phyloP scores from a whole-genome alignment of 1,140 invertebrate genomes.

The Brachionus sp. region DNA sequence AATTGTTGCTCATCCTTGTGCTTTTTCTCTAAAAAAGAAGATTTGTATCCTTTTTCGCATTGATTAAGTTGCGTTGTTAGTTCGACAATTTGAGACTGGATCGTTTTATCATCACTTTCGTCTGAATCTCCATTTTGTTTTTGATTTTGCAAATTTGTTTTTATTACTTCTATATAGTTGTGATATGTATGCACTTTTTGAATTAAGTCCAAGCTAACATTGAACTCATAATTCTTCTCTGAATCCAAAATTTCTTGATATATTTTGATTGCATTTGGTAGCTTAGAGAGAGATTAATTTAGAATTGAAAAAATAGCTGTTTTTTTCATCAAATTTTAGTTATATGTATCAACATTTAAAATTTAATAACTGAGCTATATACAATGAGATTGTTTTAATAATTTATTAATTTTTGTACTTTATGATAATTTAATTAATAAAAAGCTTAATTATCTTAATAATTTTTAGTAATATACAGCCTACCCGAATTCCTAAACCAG shows the following conservation, averaged over 20 bases:
- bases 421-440: too few species aligned
- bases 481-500: too few species aligned
- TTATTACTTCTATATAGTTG: conserved; percentile 22
- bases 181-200: conserved; percentile 45
- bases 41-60: neutral
- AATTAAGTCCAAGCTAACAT: conserved; percentile 4
- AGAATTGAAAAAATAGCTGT: too few species aligned
- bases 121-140: neutral
- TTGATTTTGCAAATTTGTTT: neutral
- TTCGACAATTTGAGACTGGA: neutral
- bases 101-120: neutral
- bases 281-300: neutral
- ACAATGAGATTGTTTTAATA: too few species aligned
- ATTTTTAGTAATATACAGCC: too few species aligned
- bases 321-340: too few species aligned
- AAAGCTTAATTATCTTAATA: too few species aligned
- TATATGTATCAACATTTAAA: too few species aligned
- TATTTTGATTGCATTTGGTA: neutral
- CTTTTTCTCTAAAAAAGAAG: conserved; percentile 7
- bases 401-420: too few species aligned
- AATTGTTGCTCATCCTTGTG: neutral
- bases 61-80: neutral
- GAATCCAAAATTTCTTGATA: conserved; percentile 42
- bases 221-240: neutral
- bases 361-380: too few species aligned